Conservation (phyloP, 2,888 invertebrate genomes). For the Pristionchus mayeri region DNA sequence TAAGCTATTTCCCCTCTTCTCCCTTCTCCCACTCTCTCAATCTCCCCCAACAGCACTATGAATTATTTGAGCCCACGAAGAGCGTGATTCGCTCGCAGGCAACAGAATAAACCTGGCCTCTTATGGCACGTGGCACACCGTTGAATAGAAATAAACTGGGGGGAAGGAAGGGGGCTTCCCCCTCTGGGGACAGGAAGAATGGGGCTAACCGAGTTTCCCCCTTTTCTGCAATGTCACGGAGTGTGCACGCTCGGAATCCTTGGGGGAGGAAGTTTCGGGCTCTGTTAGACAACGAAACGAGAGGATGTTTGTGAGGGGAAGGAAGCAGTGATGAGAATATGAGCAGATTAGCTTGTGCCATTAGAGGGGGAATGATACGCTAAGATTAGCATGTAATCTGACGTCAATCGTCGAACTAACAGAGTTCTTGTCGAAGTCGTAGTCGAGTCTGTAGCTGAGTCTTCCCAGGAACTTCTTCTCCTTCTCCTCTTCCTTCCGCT, state of each 20-base stretch:
- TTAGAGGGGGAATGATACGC: too few relatives aligned
- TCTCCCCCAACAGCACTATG: neutral
- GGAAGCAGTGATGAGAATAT: too few relatives aligned
- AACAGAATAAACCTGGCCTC: too few relatives aligned
- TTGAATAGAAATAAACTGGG: too few relatives aligned
- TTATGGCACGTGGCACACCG: too few relatives aligned
- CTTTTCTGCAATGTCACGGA: neutral
- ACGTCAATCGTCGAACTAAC: constrained; percentile 77
- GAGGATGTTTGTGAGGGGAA: neutral
- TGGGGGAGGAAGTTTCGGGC: neutral
- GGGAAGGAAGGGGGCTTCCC: neutral
- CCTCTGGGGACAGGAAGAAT: neutral
- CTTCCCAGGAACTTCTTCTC: constrained; percentile 85
- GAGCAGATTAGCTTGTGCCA: too few relatives aligned
- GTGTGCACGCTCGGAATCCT: neutral
- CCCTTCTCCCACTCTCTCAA: constrained; percentile 6
- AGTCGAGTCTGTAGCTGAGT: constrained; percentile 92
- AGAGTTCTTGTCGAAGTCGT: constrained; percentile 98
- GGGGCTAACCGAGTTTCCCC: constrained; percentile 7
- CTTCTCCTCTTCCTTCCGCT: constrained; percentile 73
- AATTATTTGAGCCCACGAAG: neutral
- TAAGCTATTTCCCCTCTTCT: neutral
- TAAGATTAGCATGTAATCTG: too few relatives aligned
- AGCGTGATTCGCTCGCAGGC: too few relatives aligned
- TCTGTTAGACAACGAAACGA: neutral